phyloP scores from a whole-genome alignment of 2,113 vertebrate genomes.

The Phocoena phocoena region DNA sequence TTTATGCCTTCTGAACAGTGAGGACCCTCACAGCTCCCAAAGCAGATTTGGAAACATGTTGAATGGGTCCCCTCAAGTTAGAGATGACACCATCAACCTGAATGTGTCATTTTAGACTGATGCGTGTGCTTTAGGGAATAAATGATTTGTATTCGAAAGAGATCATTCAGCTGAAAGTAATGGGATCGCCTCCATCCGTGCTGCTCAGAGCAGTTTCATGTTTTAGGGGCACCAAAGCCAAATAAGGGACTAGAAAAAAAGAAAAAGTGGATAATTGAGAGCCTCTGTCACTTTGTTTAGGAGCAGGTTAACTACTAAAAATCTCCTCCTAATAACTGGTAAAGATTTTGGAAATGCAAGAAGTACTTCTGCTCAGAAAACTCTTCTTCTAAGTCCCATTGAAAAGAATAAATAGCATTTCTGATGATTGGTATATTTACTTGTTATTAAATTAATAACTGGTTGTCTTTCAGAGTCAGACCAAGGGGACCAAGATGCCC shows the following conservation, averaged over 20 bases:
- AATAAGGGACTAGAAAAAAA: background rate
- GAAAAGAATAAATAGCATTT: background rate
- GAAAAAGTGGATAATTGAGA: background rate
- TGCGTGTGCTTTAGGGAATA: constrained; percentile 49
- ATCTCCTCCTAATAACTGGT: background rate
- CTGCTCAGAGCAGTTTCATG: background rate
- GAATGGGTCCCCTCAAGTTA: background rate
- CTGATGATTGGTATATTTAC: background rate
- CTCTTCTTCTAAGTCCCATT: background rate
- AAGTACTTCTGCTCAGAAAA: background rate
- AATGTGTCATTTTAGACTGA: background rate
- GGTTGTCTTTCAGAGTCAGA: background rate
- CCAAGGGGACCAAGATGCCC: background rate
- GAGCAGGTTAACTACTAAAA: background rate
- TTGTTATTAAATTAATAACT: background rate
- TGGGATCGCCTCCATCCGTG: background rate
- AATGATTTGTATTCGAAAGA: background rate
- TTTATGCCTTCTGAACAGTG: background rate
- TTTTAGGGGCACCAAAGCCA: background rate
- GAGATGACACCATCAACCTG: background rate
- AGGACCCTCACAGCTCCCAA: background rate
- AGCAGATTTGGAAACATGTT: background rate
- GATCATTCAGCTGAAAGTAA: background rate
- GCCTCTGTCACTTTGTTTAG: background rate
- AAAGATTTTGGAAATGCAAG: background rate